Evolutionary conservation across 2,797 vertebrate species (phyloP).

Genomic region (Cossypha niveicapilla): DNA sequence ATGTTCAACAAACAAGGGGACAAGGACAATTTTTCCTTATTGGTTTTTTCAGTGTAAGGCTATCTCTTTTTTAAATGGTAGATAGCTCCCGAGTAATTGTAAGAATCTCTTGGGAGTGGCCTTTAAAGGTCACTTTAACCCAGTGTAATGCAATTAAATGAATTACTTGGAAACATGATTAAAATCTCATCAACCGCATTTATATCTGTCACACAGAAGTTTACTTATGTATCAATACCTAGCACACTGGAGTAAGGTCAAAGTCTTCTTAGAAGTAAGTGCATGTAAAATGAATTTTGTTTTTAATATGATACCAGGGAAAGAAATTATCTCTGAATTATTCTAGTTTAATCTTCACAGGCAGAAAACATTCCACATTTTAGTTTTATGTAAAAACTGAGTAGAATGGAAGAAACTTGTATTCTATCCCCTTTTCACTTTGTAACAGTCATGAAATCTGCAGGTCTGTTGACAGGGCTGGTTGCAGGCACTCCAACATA

Average conservation of each 20-base stretch:
- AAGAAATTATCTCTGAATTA: background rate
- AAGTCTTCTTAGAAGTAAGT: background rate
- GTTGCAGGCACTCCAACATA: background rate
- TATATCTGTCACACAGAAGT: background rate
- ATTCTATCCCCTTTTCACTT: background rate
- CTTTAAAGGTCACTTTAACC: constrained; percentile 40
- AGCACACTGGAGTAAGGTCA: background rate
- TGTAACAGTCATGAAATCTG: background rate
- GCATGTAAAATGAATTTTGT: background rate
- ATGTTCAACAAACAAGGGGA: background rate
- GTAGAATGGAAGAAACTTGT: background rate
- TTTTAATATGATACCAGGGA: background rate
- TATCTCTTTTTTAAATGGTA: background rate
- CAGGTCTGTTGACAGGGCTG: background rate
- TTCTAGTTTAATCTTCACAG: background rate
- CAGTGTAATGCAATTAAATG: background rate
- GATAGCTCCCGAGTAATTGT: background rate
- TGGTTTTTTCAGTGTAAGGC: background rate
- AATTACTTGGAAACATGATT: background rate
- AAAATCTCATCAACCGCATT: constrained; percentile 20
- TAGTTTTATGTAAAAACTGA: background rate
- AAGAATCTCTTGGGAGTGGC: background rate
- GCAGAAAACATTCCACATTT: background rate
- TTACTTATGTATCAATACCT: background rate
- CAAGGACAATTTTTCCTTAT: background rate